Conservation (phyloP, 2,888 invertebrate species). For the Philonicus albiceps region DNA sequence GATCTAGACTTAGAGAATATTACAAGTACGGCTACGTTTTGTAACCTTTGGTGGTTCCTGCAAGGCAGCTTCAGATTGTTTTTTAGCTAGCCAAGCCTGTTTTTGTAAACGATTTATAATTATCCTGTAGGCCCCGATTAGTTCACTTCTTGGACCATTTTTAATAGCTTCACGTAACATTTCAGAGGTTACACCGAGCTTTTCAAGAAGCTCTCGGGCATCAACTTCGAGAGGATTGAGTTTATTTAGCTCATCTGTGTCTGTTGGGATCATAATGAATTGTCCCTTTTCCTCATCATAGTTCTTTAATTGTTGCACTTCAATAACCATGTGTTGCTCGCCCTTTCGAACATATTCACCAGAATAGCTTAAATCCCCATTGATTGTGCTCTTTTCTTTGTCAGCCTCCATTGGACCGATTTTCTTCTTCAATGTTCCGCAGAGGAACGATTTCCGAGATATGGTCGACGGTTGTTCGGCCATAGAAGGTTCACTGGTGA, state of each 20-base stretch:
- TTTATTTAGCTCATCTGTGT: conserved; percentile 58
- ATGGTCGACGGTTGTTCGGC: conserved; percentile 49
- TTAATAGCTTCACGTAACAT: conserved; percentile 67
- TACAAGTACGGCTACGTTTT: conserved; percentile 42
- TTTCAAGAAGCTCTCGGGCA: conserved; percentile 65
- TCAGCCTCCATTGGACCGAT: conserved; percentile 61
- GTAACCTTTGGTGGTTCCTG: conserved; percentile 35
- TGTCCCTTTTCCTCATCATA: conserved; percentile 63
- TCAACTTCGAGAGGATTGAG: conserved; percentile 64
- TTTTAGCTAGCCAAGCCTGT: conserved; percentile 61
- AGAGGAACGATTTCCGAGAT: conserved; percentile 57
- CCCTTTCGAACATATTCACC: neutral
- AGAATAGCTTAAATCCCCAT: conserved; percentile 55
- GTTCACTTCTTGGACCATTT: conserved; percentile 70
- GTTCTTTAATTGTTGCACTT: conserved; percentile 53
- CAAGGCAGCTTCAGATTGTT: conserved; percentile 55
- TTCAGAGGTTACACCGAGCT: conserved; percentile 69
- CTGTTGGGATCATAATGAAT: conserved; percentile 63
- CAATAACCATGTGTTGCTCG: conserved; percentile 20
- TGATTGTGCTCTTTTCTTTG: conserved; percentile 53
- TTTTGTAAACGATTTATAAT: conserved; percentile 68
- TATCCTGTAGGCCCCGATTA: conserved; percentile 77
- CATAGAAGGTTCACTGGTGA: conserved; percentile 42
- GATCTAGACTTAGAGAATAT: conserved; percentile 44
- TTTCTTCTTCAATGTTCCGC: conserved; percentile 62